These are phyloP conservation scores for Xenopus tropicalis DNA, from an alignment of 2,113 vertebrate species.

Conservation along the genomic window UCB_Xtro_10.0 CM004446.2:13590501-13591000, in stretches of 20 bases:
- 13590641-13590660: constrained; percentile 50
- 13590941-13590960: constrained; percentile 99
- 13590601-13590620: constrained; percentile 50
- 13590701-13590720: constrained; percentile 43
- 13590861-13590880: constrained; percentile 66
- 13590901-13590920: constrained; percentile 82
- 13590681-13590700: constrained; percentile 48
- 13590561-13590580: constrained; percentile 32
- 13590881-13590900: constrained; percentile 64
- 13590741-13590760: constrained; percentile 44
- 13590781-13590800: constrained; percentile 80
- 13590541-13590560: constrained; percentile 33
- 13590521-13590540: constrained; percentile 32
- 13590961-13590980: constrained; percentile 86
- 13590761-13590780: constrained; percentile 79
- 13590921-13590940: constrained; percentile 99
- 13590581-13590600: constrained; percentile 46
- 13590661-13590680: constrained; percentile 33
- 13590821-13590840: constrained; percentile 87
- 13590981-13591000: neutral
- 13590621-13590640: constrained; percentile 41
- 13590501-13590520: constrained; percentile 17
- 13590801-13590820: constrained; percentile 80
- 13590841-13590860: constrained; percentile 95
- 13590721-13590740: constrained; percentile 46